Evolutionary conservation across 2,113 vertebrate genomes (phyloP), one percentile per base, ranked within the genome.

Genomic region (Cairina moschata): DNA sequence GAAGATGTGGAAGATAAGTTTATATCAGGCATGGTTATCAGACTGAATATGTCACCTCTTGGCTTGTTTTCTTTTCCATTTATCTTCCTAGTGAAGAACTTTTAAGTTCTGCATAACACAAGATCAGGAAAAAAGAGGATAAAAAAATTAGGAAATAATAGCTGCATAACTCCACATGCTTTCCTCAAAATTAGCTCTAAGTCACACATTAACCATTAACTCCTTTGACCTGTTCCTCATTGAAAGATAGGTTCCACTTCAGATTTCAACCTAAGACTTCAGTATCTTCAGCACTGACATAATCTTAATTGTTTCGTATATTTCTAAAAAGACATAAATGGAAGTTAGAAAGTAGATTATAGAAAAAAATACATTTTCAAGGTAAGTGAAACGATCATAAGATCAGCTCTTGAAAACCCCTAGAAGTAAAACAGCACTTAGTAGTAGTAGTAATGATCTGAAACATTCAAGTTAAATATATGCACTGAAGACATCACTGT

Each of bases 161-260:
- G 79, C 60, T 91, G 67, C 82, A 86, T 73, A 44, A 55, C 38
- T 83, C 54, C 29, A 48, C 83, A 83, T 85, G 91, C 67, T 87
- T 90, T 85, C 56, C 80, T 93, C 10, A 4, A 82, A 95, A 96
- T 96, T 94, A 96, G 76, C 96, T 96, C 65, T 72, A 86, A 93
- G 95, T 93, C 93, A 96, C 76, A 96, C 67, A 91, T 96, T 93
- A 97, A 92, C 95, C 94, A 96, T 96, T 97, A 97, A 96, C 94
- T 96, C 84, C 54, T 95, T 83, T 97, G 97, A 97, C 97, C 96
- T 58, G 18, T 25, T 95, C 80, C 95, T 95, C 82, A 90, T 83
- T 93, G 92, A 95, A 93, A 96, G 92, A 96, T 56, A 87, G 40
- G 79, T 83, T 94, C 75, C 86, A 84, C 75, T 89, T 76, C 72